These are phyloP conservation scores for Hydrochoerus hydrochaeris DNA, from an alignment of 2,113 vertebrate genomes.

Conservation along the genomic window DNA sequence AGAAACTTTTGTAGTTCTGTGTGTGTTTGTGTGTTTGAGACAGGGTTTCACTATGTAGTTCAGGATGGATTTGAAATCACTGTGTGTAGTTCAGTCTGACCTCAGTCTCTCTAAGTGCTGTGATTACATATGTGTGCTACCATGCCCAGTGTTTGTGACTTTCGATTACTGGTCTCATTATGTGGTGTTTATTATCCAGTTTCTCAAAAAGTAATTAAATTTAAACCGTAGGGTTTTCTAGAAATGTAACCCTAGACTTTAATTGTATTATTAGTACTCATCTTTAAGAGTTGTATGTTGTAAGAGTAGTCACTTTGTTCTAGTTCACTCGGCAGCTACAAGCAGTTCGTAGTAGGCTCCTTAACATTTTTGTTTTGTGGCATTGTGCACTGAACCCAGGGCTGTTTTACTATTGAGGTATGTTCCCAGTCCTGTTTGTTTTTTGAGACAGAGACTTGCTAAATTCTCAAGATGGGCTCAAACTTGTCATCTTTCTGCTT, in stretches of 20 bases:
- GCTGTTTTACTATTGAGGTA: not conserved
- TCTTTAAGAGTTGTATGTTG: conserved; percentile 49
- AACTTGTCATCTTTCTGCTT: not conserved
- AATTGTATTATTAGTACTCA: conserved; percentile 46
- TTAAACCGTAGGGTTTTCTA: conserved; percentile 58
- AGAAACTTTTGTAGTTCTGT: not conserved
- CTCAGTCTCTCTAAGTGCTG: not conserved
- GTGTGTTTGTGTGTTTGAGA: not conserved
- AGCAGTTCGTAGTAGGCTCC: conserved; percentile 27
- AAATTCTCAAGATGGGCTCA: not conserved
- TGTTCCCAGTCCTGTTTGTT: not conserved
- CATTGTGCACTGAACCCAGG: not conserved
- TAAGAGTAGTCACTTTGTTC: conserved; percentile 36
- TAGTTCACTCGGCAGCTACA: not conserved
- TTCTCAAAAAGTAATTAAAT: conserved; percentile 57
- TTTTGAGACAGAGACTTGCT: not conserved
- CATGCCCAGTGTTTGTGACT: not conserved
- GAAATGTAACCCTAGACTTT: conserved; percentile 50
- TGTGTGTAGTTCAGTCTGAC: not conserved
- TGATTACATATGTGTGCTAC: not conserved
- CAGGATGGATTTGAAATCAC: not conserved
- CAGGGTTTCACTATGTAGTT: not conserved
- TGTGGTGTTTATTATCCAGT: not conserved
- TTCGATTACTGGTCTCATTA: conserved; percentile 54
- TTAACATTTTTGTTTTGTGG: not conserved